Conservation (phyloP, 2,888 invertebrate genomes). For the Automeris io region DNA sequence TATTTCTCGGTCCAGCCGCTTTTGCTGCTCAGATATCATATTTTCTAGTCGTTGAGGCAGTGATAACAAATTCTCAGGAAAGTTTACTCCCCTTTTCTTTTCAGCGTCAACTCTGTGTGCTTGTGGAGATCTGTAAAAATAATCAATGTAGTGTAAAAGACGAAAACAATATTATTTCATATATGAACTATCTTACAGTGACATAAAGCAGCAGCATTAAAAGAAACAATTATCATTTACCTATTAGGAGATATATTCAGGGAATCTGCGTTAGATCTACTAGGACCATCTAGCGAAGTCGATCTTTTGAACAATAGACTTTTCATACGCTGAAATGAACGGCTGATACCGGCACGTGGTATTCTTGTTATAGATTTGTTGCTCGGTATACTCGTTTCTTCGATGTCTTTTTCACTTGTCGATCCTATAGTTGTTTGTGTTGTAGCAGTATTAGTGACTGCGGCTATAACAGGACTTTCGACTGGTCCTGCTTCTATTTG, state of each 20-base stretch:
- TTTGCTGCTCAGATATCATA: constrained; percentile 45
- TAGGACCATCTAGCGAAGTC: constrained; percentile 22
- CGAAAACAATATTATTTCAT: too few relatives aligned
- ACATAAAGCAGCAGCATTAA: too few relatives aligned
- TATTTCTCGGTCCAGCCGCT: constrained; percentile 40
- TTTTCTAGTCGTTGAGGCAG: constrained; percentile 51
- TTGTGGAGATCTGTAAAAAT: constrained; percentile 30
- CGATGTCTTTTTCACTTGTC: constrained; percentile 11
- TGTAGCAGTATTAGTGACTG: not conserved
- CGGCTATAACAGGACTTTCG: not conserved
- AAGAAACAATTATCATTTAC: constrained; percentile 18
- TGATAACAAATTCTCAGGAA: constrained; percentile 48
- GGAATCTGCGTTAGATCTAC: constrained; percentile 32
- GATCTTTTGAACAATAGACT: constrained; percentile 33
- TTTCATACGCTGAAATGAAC: constrained; percentile 46
- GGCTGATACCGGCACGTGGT: constrained; percentile 45
- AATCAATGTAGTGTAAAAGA: too few relatives aligned
- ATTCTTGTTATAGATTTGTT: constrained; percentile 26
- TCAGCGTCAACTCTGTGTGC: constrained; percentile 28
- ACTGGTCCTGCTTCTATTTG: constrained; percentile 8
- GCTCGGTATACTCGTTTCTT: constrained; percentile 17
- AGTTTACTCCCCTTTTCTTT: constrained; percentile 53
- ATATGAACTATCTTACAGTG: too few relatives aligned
- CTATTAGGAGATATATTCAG: constrained; percentile 36
- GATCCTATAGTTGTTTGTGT: constrained; percentile 6